Percentiles rank a stretch among this genome's conserved stretches.
phyloP scores from a whole-genome alignment of 1,140 invertebrate genomes.

The Plutomurus gul region DNA sequence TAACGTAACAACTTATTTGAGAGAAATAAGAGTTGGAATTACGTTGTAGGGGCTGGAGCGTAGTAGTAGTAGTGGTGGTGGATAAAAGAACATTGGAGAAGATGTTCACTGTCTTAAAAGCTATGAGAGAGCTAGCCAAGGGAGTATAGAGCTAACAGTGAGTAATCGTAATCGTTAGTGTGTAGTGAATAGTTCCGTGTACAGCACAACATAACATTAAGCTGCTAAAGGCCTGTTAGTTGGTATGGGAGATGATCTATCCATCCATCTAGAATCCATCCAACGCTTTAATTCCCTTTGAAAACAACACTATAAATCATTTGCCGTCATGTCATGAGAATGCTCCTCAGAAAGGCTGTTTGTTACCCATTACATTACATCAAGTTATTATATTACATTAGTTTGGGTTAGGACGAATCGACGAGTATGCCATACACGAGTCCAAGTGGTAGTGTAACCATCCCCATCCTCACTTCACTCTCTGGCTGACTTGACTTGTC shows the following conservation, averaged over 20 bases:
- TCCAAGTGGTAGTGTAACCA: not conserved
- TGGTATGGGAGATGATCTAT: constrained; percentile 24
- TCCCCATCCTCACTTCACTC: not conserved
- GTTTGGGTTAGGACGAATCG: not conserved
- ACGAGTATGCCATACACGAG: not conserved
- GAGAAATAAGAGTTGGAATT: constrained; percentile 7
- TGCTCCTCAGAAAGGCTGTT: constrained; percentile 33
- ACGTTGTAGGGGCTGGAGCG: not conserved
- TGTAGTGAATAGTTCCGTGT: not conserved
- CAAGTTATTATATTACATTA: constrained; percentile 15
- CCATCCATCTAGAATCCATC: constrained; percentile 24
- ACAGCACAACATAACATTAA: not conserved
- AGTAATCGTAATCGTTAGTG: not conserved
- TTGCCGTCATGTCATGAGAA: constrained; percentile 34
- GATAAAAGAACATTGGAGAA: constrained; percentile 4
- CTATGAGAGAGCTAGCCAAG: constrained; percentile 14
- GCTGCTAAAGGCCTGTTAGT: constrained; percentile 15
- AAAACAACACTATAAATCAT: constrained; percentile 51
- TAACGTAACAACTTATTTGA: constrained; percentile 32
- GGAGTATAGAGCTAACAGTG: not conserved
- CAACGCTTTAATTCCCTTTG: constrained; percentile 45
- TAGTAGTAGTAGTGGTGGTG: not conserved
- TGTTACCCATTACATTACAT: constrained; percentile 40
- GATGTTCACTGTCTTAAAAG: constrained; percentile 16
- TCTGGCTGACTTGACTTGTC: not conserved